Conservation (phyloP, 2,888 invertebrate genomes). For the Acanthacorydalis orientalis region DNA sequence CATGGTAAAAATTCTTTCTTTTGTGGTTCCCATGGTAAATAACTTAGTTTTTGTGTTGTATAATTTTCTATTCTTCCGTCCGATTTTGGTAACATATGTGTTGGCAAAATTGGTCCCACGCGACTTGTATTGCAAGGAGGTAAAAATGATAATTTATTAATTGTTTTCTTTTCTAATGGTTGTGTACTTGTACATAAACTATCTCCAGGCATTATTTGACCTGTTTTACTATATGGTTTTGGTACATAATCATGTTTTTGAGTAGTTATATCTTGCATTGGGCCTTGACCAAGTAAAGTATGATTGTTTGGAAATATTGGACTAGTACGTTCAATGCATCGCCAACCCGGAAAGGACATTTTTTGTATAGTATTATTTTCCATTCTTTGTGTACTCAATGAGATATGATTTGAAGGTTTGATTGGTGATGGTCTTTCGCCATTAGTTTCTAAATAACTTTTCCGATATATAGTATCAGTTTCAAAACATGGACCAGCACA, state of each 20-base stretch:
- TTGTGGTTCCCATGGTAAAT: constrained; percentile 25
- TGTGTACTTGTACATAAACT: constrained; percentile 23
- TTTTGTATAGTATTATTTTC: constrained; percentile 36
- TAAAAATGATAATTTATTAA: constrained; percentile 36
- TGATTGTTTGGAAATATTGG: constrained; percentile 43
- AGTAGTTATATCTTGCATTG: constrained; percentile 57
- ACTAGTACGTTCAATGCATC: constrained; percentile 31
- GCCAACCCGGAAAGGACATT: constrained; percentile 36
- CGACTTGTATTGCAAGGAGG: constrained; percentile 24
- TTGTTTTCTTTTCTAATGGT: constrained; percentile 31
- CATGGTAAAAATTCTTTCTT: constrained; percentile 26
- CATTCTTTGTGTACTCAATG: constrained; percentile 27
- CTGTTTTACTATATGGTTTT: constrained; percentile 35
- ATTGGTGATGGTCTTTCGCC: constrained; percentile 19
- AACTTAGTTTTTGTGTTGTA: constrained; percentile 24
- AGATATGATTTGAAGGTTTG: constrained; percentile 24
- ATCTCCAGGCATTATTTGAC: constrained; percentile 22
- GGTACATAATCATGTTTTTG: constrained; percentile 55
- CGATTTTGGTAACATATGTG: constrained; percentile 16
- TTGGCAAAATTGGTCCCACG: constrained; percentile 18
- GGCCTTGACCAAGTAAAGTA: constrained; percentile 42
- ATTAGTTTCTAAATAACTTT: constrained; percentile 40
- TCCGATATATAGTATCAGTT: constrained; percentile 42
- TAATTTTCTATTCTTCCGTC: constrained; percentile 13
- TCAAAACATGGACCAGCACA: neutral